phyloP scores from a whole-genome alignment of 2,113 vertebrate species.

The Panurus biarmicus region DNA sequence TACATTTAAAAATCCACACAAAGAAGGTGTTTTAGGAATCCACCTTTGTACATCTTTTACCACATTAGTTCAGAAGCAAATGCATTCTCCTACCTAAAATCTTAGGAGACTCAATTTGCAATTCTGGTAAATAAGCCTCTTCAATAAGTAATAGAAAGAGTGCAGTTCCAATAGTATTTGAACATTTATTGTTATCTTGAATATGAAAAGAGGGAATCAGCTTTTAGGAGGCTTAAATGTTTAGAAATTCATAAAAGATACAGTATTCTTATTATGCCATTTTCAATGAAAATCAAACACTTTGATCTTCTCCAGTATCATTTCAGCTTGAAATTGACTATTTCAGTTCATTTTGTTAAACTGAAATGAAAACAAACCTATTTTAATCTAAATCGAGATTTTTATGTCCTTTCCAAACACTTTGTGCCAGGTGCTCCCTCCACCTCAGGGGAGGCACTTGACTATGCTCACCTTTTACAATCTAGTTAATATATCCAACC shows the following conservation, averaged over 20 bases:
- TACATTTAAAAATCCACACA: not conserved
- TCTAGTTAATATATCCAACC: not conserved
- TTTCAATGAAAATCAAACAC: not conserved
- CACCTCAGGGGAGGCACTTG: not conserved
- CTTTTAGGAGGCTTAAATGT: not conserved
- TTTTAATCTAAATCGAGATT: not conserved
- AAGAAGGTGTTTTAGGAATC: not conserved
- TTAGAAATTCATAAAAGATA: not conserved
- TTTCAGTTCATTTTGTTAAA: not conserved
- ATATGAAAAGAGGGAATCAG: not conserved
- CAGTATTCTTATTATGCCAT: not conserved
- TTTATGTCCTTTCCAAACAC: not conserved
- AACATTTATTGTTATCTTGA: not conserved
- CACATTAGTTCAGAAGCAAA: not conserved
- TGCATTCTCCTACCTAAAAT: not conserved
- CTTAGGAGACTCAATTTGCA: not conserved
- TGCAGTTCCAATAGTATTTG: not conserved
- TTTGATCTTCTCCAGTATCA: not conserved
- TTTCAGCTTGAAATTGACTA: not conserved
- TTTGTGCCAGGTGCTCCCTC: not conserved
- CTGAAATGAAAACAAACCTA: not conserved
- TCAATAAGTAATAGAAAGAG: not conserved
- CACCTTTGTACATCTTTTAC: not conserved
- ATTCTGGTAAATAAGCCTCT: not conserved
- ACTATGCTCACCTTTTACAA: not conserved